phyloP scores from a whole-genome alignment of 2,797 vertebrate species.

The Diglossa cyanea region DNA sequence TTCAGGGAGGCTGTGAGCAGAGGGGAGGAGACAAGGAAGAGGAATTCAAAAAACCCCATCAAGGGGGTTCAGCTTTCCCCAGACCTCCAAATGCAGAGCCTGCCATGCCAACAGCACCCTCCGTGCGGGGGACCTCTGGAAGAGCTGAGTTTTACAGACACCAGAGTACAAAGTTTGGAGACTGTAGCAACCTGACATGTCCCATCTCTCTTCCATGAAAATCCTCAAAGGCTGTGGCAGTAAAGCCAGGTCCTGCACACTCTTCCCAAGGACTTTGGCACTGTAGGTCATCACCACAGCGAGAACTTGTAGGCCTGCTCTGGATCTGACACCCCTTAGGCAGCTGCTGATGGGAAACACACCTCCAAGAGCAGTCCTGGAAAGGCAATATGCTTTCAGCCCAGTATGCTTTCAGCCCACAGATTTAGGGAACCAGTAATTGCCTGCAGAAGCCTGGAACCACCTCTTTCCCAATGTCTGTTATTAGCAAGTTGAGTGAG shows the following conservation, averaged over 20 bases:
- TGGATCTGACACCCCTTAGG: neutral
- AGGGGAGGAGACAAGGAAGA: neutral
- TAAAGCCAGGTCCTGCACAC: neutral
- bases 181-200: neutral
- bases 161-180: neutral
- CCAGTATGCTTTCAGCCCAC: neutral
- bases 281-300: neutral
- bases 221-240: neutral
- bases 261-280: neutral
- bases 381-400: neutral
- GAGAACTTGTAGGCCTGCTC: neutral
- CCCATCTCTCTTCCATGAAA: neutral
- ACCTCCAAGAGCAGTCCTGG: neutral
- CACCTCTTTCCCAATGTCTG: neutral
- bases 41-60: neutral
- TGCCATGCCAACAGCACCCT: neutral
- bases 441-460: neutral
- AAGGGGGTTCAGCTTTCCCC: accelerated
- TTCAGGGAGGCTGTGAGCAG: neutral
- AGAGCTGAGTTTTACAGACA: neutral
- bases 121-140: neutral
- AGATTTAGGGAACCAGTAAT: neutral
- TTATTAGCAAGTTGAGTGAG: neutral
- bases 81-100: neutral
- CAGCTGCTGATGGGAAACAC: neutral